A percentile compares a stretch with the other conserved stretches of the same genome.
These are phyloP conservation scores for Nasonovia ribisnigri DNA, from an alignment of 2,888 invertebrate genomes.

Conservation along the genomic window DNA sequence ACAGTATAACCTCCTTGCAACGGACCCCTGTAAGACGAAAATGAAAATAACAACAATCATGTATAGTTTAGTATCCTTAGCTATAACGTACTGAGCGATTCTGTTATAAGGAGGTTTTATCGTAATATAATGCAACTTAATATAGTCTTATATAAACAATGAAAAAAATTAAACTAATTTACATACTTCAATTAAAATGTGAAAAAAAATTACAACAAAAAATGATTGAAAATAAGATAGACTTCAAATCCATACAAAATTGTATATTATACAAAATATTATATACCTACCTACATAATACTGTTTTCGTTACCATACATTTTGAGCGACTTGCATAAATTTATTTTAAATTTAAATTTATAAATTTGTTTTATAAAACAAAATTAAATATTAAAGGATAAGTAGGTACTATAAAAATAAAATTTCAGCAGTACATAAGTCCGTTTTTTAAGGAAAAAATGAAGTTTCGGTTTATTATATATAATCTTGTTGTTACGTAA, in stretches of 20 bases:
- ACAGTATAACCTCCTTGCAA: too few species aligned
- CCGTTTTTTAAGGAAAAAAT: constrained; percentile 18
- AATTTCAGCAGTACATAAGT: not conserved
- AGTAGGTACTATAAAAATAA: not conserved
- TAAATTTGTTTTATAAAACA: too few species aligned
- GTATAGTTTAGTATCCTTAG: too few species aligned
- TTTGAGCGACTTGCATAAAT: not conserved
- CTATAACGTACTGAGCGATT: too few species aligned
- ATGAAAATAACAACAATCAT: too few species aligned
- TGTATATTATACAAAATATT: not conserved
- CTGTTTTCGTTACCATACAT: not conserved
- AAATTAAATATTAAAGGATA: not conserved
- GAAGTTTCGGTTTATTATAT: constrained; percentile 25
- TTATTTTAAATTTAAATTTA: not conserved
- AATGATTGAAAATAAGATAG: not conserved
- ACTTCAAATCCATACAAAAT: too few species aligned
- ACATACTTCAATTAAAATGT: not conserved
- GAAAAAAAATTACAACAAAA: not conserved
- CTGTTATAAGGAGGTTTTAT: too few species aligned
- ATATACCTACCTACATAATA: not conserved
- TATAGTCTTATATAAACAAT: too few species aligned
- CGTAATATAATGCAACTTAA: too few species aligned
- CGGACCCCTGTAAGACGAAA: too few species aligned
- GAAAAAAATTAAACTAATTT: not conserved
- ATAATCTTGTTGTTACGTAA: constrained; percentile 45